Percentiles rank a stretch among this genome's conserved stretches.
These are phyloP conservation scores for Plagiodera versicolora DNA, from an alignment of 2,888 invertebrate genomes.

Conservation along the genomic window DNA sequence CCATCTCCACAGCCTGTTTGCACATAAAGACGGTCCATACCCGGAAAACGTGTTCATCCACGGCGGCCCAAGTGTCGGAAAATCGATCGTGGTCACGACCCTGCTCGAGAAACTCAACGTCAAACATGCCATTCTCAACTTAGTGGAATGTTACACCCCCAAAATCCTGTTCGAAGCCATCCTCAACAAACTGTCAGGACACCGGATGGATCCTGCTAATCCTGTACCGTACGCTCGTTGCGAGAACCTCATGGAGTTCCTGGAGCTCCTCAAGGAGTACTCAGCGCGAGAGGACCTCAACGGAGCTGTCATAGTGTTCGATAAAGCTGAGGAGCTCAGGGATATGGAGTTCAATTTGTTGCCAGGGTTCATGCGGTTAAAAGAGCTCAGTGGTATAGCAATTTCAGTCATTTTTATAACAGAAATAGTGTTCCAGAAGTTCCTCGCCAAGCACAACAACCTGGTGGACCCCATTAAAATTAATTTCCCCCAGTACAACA, in stretches of 20 bases:
- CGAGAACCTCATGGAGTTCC: conserved; percentile 70
- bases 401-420: conserved; percentile 77
- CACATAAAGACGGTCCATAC: conserved; percentile 63
- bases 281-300: conserved; percentile 49
- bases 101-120: conserved; percentile 63
- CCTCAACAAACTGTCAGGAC: conserved; percentile 61
- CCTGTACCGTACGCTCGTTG: conserved; percentile 59
- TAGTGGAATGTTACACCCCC: conserved; percentile 78
- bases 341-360: conserved; percentile 75
- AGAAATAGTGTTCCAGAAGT: conserved; percentile 81
- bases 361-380: conserved; percentile 70
- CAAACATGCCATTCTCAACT: conserved; percentile 70
- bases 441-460: conserved; percentile 66
- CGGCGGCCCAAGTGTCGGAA: conserved; percentile 85
- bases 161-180: conserved; percentile 78
- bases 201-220: conserved; percentile 50
- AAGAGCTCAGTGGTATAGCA: conserved; percentile 71
- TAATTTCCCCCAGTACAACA: conserved; percentile 79
- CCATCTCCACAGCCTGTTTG: conserved; percentile 51
- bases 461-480: conserved; percentile 71
- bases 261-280: conserved; percentile 49
- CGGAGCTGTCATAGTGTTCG: conserved; percentile 70
- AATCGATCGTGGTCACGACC: conserved; percentile 69
- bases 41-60: conserved; percentile 74
- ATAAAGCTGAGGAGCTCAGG: conserved; percentile 79